Conservation (phyloP, 2,797 vertebrate genomes). For the Siniperca undulata region DNA sequence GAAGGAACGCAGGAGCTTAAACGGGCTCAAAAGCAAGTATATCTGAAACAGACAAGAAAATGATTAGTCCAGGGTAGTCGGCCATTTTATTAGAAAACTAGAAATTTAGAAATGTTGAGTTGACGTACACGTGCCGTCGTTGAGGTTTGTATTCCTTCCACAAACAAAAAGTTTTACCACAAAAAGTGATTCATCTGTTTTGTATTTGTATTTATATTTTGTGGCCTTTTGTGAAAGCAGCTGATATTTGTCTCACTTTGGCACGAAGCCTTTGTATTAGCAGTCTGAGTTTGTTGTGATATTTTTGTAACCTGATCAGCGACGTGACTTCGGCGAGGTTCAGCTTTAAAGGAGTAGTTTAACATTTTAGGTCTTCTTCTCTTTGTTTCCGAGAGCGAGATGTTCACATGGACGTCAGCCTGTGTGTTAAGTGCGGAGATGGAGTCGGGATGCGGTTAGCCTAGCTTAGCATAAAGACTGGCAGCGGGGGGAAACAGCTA, state of each 20-base stretch:
- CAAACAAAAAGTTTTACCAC: not conserved
- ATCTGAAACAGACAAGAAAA: not conserved
- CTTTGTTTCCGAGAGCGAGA: not conserved
- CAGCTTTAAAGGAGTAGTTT: not conserved
- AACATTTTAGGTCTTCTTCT: not conserved
- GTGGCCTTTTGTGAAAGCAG: constrained; percentile 46
- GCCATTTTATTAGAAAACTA: not conserved
- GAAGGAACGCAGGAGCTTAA: not conserved
- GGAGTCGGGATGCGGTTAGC: not conserved
- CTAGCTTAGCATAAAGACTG: constrained; percentile 12
- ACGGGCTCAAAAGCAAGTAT: not conserved
- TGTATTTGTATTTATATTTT: constrained; percentile 13
- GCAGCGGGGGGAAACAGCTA: not conserved
- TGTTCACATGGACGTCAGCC: not conserved
- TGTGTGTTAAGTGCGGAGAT: no score
- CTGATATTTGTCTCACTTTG: constrained; percentile 25
- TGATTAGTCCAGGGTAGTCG: not conserved
- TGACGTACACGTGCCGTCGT: not conserved
- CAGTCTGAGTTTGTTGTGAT: constrained; percentile 26
- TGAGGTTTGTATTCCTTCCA: constrained; percentile 17
- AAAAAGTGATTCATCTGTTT: not conserved
- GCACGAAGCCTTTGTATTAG: constrained; percentile 20
- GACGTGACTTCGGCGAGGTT: constrained; percentile 44
- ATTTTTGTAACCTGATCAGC: constrained; percentile 43
- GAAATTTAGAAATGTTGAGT: not conserved